phyloP scores from a whole-genome alignment of 92 coral and sea anemone species.

The Anthopleura xanthogrammica region DNA sequence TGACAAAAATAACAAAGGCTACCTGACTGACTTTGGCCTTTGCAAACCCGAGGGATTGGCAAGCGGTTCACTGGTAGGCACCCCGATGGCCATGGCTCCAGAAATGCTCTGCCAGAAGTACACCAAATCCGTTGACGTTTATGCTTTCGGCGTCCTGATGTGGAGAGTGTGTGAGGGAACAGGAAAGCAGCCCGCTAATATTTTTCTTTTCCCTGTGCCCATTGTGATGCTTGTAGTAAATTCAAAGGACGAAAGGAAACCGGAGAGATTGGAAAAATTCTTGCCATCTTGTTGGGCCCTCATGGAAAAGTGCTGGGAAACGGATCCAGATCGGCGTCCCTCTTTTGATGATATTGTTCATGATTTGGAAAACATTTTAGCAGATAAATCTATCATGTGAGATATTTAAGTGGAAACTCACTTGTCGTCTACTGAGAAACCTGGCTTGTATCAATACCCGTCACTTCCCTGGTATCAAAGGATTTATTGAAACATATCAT shows the following conservation, averaged over 20 bases:
- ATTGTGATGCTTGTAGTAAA: conserved; percentile 60
- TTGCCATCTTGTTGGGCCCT: conserved; percentile 55
- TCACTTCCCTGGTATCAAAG: no score
- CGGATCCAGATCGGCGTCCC: conserved; percentile 52
- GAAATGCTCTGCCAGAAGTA: conserved; percentile 61
- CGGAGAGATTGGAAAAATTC: conserved; percentile 52
- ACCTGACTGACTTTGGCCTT: conserved; percentile 69
- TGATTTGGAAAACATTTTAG: conserved; percentile 39
- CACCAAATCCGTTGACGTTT: conserved; percentile 59
- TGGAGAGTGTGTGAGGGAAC: conserved; percentile 73
- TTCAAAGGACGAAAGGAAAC: conserved; percentile 58
- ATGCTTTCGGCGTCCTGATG: conserved; percentile 66
- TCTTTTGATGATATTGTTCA: conserved; percentile 42
- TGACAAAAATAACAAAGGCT: conserved; percentile 48
- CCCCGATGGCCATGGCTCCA: conserved; percentile 69
- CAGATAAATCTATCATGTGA: conserved; percentile 25
- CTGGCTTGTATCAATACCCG: no score
- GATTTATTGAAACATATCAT: no score
- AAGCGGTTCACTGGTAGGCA: conserved; percentile 57
- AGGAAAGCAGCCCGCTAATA: conserved; percentile 66
- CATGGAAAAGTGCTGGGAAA: conserved; percentile 67
- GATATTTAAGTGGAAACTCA: no score
- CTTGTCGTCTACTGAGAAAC: no score
- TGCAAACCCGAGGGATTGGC: conserved; percentile 68
- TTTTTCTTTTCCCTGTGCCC: conserved; percentile 48